These are phyloP conservation scores for Ptychoptera albimana DNA, from an alignment of 2,888 invertebrate genomes.

Conservation along the genomic window DNA sequence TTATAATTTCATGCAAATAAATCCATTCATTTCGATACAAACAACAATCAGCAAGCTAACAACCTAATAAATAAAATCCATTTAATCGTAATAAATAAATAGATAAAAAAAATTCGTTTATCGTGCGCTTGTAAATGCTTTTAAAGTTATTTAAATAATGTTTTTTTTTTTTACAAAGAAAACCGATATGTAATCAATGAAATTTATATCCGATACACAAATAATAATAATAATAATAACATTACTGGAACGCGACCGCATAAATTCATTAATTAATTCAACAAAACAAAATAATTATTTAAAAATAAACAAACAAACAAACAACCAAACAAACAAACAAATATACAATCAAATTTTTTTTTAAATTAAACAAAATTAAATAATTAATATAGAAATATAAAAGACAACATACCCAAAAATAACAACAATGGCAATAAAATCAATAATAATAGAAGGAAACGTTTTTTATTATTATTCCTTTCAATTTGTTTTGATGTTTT, in stretches of 20 bases:
- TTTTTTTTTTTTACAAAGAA: too few relatives aligned
- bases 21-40: too few relatives aligned
- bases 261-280: conserved; percentile 10
- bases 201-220: too few relatives aligned
- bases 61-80: too few relatives aligned
- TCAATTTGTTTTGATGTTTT: not conserved
- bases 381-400: conserved; percentile 11
- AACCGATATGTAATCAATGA: too few relatives aligned
- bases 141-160: too few relatives aligned
- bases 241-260: not conserved
- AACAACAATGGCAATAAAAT: conserved; percentile 37
- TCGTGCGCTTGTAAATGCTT: too few relatives aligned
- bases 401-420: conserved; percentile 36
- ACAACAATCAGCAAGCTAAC: not conserved
- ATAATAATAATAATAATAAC: too few relatives aligned
- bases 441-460: conserved; percentile 26
- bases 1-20: too few relatives aligned
- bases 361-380: conserved; percentile 1
- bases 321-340: conserved; percentile 8
- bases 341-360: conserved; percentile 3
- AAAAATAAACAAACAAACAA: conserved; percentile 1
- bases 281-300: conserved; percentile 7
- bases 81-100: too few relatives aligned
- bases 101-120: too few relatives aligned
- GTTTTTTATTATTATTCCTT: conserved; percentile 20